Conservation (phyloP, 2,113 vertebrate genomes). For the Campylomormyrus numenius region DNA sequence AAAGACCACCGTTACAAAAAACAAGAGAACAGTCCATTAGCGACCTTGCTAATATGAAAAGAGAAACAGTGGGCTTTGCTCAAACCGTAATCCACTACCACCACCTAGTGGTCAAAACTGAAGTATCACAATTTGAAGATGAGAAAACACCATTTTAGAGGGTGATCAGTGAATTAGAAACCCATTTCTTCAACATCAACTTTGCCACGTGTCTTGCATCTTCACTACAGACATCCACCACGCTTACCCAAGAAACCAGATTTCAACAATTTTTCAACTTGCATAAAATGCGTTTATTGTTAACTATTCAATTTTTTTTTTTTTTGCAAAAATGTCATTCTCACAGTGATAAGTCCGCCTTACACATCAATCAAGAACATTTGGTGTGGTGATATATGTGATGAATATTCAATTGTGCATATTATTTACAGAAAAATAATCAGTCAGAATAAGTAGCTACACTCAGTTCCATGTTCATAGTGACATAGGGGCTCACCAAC, state of each 20-base stretch:
- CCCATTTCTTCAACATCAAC: neutral
- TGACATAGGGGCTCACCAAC: neutral
- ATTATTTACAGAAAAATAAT: neutral
- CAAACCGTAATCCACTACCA: conserved; percentile 21
- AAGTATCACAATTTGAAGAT: neutral
- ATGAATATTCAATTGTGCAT: neutral
- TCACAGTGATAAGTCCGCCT: neutral
- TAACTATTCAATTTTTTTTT: neutral
- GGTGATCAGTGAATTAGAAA: neutral
- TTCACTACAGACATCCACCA: neutral
- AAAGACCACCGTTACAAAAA: neutral
- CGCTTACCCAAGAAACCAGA: neutral
- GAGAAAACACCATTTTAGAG: neutral
- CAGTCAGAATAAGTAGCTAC: neutral
- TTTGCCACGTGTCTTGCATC: neutral
- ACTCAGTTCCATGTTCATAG: neutral
- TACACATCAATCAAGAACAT: neutral
- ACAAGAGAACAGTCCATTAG: neutral
- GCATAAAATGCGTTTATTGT: neutral
- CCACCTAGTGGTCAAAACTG: conserved; percentile 21
- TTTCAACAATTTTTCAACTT: neutral
- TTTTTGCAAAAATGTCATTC: neutral
- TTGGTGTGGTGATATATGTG: neutral
- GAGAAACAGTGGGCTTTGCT: neutral
- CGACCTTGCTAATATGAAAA: neutral